A percentile compares a stretch with the other conserved stretches of the same genome.
phyloP scores from a whole-genome alignment of 2,888 invertebrate species.

The Lomographa bimaculata region DNA sequence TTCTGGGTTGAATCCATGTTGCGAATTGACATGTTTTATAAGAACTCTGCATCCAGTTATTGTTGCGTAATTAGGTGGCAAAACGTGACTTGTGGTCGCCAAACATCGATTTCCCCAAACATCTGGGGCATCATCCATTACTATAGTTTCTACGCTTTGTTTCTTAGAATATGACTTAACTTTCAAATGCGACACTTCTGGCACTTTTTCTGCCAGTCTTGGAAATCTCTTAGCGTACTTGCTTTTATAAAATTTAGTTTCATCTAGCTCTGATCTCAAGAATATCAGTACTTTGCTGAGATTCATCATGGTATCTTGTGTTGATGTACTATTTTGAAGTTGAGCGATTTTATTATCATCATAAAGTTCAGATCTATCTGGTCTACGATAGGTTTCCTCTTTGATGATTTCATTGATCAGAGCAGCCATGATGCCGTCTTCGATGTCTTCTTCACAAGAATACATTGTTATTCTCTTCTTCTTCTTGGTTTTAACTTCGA shows the following conservation, averaged over 20 bases:
- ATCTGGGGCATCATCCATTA: conserved; percentile 37
- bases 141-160: conserved; percentile 25
- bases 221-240: conserved; percentile 40
- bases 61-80: conserved; percentile 63
- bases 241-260: conserved; percentile 42
- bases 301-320: conserved; percentile 47
- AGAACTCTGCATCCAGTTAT: conserved; percentile 61
- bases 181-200: conserved; percentile 37
- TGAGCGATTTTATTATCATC: too few relatives aligned
- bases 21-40: conserved; percentile 41
- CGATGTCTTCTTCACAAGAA: conserved; percentile 53
- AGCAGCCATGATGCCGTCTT: conserved; percentile 56
- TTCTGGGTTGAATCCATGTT: neutral
- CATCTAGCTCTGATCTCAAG: conserved; percentile 52
- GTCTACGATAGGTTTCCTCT: conserved; percentile 23
- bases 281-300: conserved; percentile 54
- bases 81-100: conserved; percentile 41
- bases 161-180: conserved; percentile 63
- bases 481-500: conserved; percentile 47
- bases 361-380: neutral
- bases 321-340: too few relatives aligned
- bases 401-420: conserved; percentile 49
- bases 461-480: conserved; percentile 42
- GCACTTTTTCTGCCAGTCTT: conserved; percentile 35
- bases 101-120: conserved; percentile 54